phyloP scores from a whole-genome alignment of 1,140 invertebrate species.

The Trichogramma pretiosum region DNA sequence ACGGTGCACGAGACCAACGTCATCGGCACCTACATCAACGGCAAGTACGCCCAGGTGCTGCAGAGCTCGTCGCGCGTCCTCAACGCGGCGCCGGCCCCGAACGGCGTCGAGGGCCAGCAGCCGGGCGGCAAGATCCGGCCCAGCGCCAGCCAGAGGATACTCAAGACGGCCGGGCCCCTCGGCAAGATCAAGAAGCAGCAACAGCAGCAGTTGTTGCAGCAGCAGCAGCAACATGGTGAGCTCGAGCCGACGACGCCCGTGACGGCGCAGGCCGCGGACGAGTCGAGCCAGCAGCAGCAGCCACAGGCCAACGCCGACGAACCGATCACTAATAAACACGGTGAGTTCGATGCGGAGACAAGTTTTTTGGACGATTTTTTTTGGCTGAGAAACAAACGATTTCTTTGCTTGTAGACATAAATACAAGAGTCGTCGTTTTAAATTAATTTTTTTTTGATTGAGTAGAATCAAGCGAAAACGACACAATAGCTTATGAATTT shows the following conservation, averaged over 20 bases:
- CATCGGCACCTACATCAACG: slow-evolving; percentile 77
- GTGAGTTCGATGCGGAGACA: too few species aligned
- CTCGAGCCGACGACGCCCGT: too few species aligned
- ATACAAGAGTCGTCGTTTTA: too few species aligned
- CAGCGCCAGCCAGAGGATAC: slow-evolving; percentile 55
- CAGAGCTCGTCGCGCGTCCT: slow-evolving; percentile 61
- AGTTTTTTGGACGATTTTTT: too few species aligned
- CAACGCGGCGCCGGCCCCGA: slow-evolving; percentile 17
- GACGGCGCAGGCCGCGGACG: slow-evolving; percentile 38
- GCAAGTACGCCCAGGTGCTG: slow-evolving; percentile 76
- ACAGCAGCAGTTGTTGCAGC: slow-evolving; percentile 51
- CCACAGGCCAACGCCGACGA: too few species aligned
- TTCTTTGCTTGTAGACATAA: too few species aligned
- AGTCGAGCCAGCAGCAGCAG: not conserved
- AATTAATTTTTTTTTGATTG: too few species aligned
- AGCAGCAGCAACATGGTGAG: too few species aligned
- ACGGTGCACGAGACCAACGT: slow-evolving; percentile 82
- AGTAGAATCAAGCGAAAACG: too few species aligned
- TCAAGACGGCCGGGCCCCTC: slow-evolving; percentile 64
- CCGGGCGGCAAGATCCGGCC: slow-evolving; percentile 52
- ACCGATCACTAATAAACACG: too few species aligned
- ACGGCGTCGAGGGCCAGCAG: not conserved
- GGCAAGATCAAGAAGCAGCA: slow-evolving; percentile 44
- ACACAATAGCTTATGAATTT: too few species aligned
- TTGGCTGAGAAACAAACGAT: too few species aligned